Evolutionary conservation across 2,888 invertebrate genomes (phyloP), one percentile per base, ranked within the genome.

Genomic region (Heteromyza rotundicornis): DNA sequence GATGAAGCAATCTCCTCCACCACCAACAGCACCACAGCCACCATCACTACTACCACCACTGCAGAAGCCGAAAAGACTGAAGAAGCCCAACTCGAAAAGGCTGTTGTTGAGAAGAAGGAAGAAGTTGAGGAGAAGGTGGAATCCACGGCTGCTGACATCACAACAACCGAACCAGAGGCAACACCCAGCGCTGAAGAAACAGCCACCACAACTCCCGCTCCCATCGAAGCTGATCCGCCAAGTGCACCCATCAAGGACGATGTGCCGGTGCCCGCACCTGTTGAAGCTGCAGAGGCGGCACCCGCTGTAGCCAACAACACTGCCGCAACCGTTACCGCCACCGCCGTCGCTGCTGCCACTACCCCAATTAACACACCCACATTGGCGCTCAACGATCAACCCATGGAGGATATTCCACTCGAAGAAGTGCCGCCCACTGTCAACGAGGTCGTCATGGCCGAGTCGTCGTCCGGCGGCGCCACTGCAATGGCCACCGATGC

Each of bases 401-500:
- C 81, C 0, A 80, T 74, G 74, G 78, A 74, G 2, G 78, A 77
- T 56, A 60, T 57, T 1, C 51, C 63, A 36, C 61, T 65, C n/a
- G 75, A 77, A 49, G 69, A 70, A 14, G 63, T 68, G 16, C 50
- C 66, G 12, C 52, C 72, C n/a, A 67, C 63, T n/a, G 74, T 76
- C 23, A 78, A 81, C 17, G 81, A 81, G 67, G 77, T 81, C 3
- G 74, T 79, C 2, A 81, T 81, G 81, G 71, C 74, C 47, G 79
- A 80, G 17, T 72, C 76, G 19, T 59, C 50, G 35, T n/a, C n/a
- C n/a, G 59, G 63, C 12, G 69, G 72, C 22, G 69, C 75, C 35
- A 70, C 68, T 63, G 80, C 73, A 64, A 82, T 82, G 79, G 77
- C 81, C 58, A 82, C 81, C 35, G 80, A 81, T 54, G 73, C 75